Base-by-base conservation (phyloP, 2,797 vertebrate genomes). In the Paguma larvata region DNA sequence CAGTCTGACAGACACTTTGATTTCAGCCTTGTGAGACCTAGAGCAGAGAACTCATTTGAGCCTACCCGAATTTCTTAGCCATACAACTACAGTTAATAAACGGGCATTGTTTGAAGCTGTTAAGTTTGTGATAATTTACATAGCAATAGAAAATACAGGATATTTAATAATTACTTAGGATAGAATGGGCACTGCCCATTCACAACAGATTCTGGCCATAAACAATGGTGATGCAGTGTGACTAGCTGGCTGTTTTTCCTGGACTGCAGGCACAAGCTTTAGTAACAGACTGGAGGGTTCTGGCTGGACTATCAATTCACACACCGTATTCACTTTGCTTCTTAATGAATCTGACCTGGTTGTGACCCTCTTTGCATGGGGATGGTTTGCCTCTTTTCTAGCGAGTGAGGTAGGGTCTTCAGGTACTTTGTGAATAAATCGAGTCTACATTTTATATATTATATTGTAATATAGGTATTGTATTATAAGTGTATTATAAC, bases 141-240 rank as follows among this genome's bases (percentile, higher is more conserved):
- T 1, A 78, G 30, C 5, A 75, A 59, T 59, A 68, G 44, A 82
- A 89, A 65, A 85, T 32, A 63, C 3, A 80, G 89, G 91, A 83
- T 83, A 80, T 53, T 68, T 89, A 79, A 78, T 84, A 67, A 80
- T 78, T 82, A 89, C 4, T 70, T 92, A 78, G 63, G 80, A 32
- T 79, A 86, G 10, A 15, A 53, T 65, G 27, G 67, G 23, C 14
- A 73, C 23, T 95, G 48, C 59, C 8, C 44, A 65, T 5, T 95
- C 53, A 70, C 14, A 84, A 53, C n/a, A 56, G 53, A 91, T 91
- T 46, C 23, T 86, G 56, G 8, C 7, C 6, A 32, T 84, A 51
- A 38, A 51, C 38, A 79, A 21, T 38, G 25, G 27, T 62, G 27
- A 19, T 48, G 0, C 6, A 8, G 15, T 27, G 7, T 59, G 46